Percentiles rank a stretch among this genome's conserved stretches.
Evolutionary conservation across 64 coral and sea anemone species (phyloP).

Genomic region (Hydrozoanthus tunicans): DNA sequence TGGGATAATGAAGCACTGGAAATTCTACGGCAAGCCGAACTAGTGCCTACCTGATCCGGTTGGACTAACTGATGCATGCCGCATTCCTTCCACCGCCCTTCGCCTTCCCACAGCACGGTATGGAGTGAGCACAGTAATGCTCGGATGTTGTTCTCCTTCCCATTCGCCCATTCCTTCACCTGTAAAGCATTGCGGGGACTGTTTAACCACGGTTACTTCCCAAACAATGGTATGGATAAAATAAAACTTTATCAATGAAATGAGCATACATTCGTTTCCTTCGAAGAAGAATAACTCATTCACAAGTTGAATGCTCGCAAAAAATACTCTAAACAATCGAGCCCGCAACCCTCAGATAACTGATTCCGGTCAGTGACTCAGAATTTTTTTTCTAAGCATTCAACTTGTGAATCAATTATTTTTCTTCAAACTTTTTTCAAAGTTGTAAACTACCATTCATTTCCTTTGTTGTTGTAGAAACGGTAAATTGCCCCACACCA

Average conservation of each 20-base stretch:
- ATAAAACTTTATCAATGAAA: neutral
- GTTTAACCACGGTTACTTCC: neutral
- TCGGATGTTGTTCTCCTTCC: constrained; percentile 91
- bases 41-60: constrained; percentile 77
- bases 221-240: neutral
- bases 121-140: constrained; percentile 90
- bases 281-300: no score
- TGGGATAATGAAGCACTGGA: neutral
- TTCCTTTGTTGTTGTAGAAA: no score
- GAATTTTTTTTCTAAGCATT: no score
- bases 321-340: no score
- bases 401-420: no score
- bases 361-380: no score
- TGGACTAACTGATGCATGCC: constrained; percentile 96
- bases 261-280: neutral
- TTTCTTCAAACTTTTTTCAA: no score
- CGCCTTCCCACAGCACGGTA: constrained; percentile 87
- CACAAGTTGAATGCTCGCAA: no score
- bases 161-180: constrained; percentile 93
- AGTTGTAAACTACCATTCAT: no score
- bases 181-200: constrained; percentile 2
- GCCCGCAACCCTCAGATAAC: no score
- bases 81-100: constrained; percentile 79
- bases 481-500: no score
- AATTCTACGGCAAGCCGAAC: neutral